Evolutionary conservation across 2,888 invertebrate genomes (phyloP).

Genomic region (Bellardia bayeri): DNA sequence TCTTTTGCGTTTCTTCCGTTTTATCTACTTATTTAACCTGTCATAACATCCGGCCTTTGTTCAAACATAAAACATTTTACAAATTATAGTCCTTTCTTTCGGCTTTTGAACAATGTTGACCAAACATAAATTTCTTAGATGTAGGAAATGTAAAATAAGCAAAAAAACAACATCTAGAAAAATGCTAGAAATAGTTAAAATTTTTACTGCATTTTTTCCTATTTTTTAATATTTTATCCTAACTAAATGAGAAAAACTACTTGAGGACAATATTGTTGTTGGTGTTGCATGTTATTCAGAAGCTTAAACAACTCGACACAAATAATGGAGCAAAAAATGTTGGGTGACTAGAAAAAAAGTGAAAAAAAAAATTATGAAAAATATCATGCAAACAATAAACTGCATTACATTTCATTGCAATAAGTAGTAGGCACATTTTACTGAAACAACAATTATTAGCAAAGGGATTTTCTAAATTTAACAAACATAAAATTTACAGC

Average conservation of each 20-base stretch:
- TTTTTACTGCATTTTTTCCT: conserved; percentile 1
- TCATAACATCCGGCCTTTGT: conserved; percentile 64
- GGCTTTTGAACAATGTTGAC: conserved; percentile 39
- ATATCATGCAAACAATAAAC: conserved; percentile 17
- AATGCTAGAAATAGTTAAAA: neutral
- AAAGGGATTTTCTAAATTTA: neutral
- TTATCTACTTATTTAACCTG: conserved; percentile 27
- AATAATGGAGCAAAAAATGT: conserved; percentile 14
- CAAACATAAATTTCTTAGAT: conserved; percentile 41
- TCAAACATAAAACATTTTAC: conserved; percentile 53
- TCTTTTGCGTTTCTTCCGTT: neutral
- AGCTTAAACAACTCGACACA: conserved; percentile 43
- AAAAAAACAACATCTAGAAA: neutral
- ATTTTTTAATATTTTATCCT: neutral
- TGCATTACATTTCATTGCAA: neutral
- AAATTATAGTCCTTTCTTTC: conserved; percentile 18
- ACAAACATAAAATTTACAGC: too few relatives aligned
- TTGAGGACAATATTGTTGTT: conserved; percentile 14
- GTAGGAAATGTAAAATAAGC: conserved; percentile 7
- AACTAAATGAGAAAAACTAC: conserved; percentile 2
- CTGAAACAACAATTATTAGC: neutral
- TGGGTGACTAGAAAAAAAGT: neutral
- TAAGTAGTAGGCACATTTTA: neutral
- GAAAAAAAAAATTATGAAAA: neutral
- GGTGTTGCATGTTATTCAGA: conserved; percentile 42